Evolutionary conservation across 2,797 vertebrate species (phyloP).

Genomic region (Molossus alvarezi): DNA sequence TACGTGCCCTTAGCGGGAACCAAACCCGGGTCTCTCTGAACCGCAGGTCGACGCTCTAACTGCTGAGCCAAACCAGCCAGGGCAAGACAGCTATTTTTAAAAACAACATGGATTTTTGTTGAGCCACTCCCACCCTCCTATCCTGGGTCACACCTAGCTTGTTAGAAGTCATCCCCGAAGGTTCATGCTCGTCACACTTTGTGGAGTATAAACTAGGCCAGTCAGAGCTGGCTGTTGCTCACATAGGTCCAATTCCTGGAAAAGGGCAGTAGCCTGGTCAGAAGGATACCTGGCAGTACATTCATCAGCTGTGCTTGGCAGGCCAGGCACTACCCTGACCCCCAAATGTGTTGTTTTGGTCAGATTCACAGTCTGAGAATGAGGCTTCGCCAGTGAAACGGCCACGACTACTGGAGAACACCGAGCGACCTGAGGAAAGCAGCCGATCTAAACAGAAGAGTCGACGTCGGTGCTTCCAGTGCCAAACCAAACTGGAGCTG

Average conservation of each 20-base stretch:
- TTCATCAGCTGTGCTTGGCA: neutral
- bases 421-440: slow-evolving; percentile 93
- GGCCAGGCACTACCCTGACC: slow-evolving; percentile 76
- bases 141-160: neutral
- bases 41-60: too few relatives aligned
- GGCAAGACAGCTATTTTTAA: neutral
- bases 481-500: slow-evolving; percentile 99
- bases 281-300: neutral
- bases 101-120: neutral
- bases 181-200: neutral
- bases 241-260: neutral
- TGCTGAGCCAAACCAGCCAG: too few relatives aligned
- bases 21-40: too few relatives aligned
- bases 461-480: slow-evolving; percentile 98
- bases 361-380: slow-evolving; percentile 96
- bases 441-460: slow-evolving; percentile 96
- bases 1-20: too few relatives aligned
- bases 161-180: neutral
- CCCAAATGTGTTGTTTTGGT: slow-evolving; percentile 87
- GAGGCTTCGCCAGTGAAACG: slow-evolving; percentile 97
- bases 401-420: slow-evolving; percentile 93
- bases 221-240: slow-evolving; percentile 10
- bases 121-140: neutral
- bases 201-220: neutral
- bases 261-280: neutral